A percentile compares a stretch with the other conserved stretches of the same genome.
phyloP scores from a whole-genome alignment of 2,888 invertebrate species.

The Petrolisthes manimaculis region DNA sequence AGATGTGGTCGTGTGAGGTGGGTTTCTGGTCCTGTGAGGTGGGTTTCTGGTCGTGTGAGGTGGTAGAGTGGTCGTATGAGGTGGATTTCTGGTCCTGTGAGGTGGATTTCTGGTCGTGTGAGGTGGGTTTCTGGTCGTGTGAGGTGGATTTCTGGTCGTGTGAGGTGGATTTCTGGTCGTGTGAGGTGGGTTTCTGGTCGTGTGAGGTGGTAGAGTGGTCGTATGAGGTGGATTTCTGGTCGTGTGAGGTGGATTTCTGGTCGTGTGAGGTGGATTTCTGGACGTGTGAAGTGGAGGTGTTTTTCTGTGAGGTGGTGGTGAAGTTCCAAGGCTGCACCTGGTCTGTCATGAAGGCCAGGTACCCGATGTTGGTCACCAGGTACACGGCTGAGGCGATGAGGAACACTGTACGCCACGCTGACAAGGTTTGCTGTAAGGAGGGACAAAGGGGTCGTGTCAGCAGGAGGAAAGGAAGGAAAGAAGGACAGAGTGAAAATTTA shows the following conservation, averaged over 20 bases:
- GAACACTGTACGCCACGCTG: constrained; percentile 83
- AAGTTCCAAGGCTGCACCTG: constrained; percentile 79
- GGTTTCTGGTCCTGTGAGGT: no score
- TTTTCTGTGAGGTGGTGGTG: not conserved
- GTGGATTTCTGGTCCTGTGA: no score
- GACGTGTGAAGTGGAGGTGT: no score
- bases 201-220: not conserved
- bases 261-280: not conserved
- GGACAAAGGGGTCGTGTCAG: not conserved
- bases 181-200: not conserved
- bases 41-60: no score
- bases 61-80: no score
- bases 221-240: not conserved
- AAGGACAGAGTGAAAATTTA: no score
- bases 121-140: no score
- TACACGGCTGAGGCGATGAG: constrained; percentile 84
- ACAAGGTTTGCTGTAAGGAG: constrained; percentile 76
- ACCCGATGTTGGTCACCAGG: constrained; percentile 81
- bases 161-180: no score
- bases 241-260: not conserved
- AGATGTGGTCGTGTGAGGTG: no score
- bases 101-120: no score
- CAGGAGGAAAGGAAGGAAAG: no score
- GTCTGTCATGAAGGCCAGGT: constrained; percentile 83
- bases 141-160: no score